Evolutionary conservation across 2,113 vertebrate genomes (phyloP).

Genomic region (Drymodes brunneopygia): DNA sequence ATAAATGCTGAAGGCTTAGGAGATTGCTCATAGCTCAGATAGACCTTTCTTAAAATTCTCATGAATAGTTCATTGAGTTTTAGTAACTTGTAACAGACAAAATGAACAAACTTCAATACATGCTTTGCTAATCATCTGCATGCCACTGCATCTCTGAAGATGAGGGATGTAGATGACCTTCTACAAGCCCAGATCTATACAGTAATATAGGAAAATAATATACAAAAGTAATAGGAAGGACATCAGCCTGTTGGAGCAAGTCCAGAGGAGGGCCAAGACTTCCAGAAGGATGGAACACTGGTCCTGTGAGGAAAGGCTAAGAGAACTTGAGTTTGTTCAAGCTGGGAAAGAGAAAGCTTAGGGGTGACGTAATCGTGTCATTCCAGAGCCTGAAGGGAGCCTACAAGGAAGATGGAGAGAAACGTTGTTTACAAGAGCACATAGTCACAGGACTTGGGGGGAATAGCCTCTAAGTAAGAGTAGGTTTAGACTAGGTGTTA

Average conservation of each 20-base stretch:
- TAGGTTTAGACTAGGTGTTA: background rate
- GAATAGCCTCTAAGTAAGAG: background rate
- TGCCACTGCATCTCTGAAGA: background rate
- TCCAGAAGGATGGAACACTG: background rate
- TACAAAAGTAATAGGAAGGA: background rate
- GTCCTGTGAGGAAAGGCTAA: background rate
- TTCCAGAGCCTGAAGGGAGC: background rate
- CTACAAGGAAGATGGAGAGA: background rate
- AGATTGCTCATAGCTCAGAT: background rate
- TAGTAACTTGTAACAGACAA: background rate
- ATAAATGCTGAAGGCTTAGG: background rate
- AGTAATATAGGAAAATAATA: background rate
- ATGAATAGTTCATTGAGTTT: background rate
- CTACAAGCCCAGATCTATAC: background rate
- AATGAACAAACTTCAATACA: background rate
- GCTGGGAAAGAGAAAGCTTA: background rate
- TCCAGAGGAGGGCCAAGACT: background rate
- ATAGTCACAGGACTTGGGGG: background rate
- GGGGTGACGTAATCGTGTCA: background rate
- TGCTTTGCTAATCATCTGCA: background rate
- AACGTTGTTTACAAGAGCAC: background rate
- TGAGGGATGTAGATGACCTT: background rate
- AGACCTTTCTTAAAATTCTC: background rate
- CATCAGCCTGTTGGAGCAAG: background rate
- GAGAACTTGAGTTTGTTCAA: background rate